Evolutionary conservation across 2,888 invertebrate species (phyloP).

Genomic region (Lasioglossum figueresi): DNA sequence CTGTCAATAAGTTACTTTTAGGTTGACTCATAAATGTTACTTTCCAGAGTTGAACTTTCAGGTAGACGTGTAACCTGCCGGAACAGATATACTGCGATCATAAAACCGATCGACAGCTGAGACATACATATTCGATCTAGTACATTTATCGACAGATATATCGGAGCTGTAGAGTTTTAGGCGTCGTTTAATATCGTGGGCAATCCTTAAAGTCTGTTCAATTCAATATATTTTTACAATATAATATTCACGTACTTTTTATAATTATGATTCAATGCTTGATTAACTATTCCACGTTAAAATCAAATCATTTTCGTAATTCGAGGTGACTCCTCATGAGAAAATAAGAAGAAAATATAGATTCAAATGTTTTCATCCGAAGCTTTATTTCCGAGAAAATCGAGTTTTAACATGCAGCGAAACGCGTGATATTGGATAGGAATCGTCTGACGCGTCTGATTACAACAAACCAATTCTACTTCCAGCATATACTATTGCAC

Average conservation of each 20-base stretch:
- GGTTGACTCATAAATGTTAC: neutral
- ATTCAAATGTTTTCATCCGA: too few species aligned
- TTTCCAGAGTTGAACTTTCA: neutral
- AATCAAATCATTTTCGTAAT: neutral
- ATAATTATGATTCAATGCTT: neutral
- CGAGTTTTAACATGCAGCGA: too few species aligned
- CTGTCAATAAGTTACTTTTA: neutral
- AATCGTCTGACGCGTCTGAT: too few species aligned
- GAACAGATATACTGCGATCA: constrained; percentile 1
- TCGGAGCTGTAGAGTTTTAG: neutral
- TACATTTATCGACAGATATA: neutral
- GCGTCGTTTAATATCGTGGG: neutral
- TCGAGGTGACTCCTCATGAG: too few species aligned
- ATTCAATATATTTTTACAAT: neutral
- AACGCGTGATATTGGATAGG: too few species aligned
- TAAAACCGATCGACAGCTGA: neutral
- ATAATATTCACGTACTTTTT: neutral
- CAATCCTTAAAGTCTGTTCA: neutral
- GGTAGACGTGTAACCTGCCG: neutral
- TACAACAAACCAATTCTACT: too few species aligned
- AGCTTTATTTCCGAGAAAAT: too few species aligned
- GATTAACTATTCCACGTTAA: neutral
- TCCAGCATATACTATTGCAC: too few species aligned
- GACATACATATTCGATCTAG: neutral
- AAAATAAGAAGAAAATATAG: too few species aligned